Evolutionary conservation across 2,113 vertebrate genomes (phyloP).

Genomic region (Rhagologus leucostigma): DNA sequence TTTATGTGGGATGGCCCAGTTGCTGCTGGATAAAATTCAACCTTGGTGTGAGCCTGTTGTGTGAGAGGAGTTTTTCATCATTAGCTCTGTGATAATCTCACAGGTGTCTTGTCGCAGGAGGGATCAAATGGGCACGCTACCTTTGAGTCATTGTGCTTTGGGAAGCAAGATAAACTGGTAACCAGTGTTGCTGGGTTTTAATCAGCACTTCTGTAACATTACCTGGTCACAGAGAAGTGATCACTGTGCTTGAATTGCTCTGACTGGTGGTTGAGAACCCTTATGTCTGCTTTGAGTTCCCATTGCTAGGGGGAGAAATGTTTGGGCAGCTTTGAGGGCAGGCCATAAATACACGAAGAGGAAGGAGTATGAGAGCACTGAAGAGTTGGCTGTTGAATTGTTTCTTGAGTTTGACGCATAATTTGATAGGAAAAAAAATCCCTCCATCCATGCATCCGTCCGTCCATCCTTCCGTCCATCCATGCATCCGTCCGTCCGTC

Average conservation of each 20-base stretch:
- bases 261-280: not conserved
- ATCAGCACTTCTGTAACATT: not conserved
- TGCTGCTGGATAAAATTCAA: not conserved
- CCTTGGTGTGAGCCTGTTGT: not conserved
- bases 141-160: not conserved
- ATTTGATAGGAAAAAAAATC: not conserved
- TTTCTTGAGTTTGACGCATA: not conserved
- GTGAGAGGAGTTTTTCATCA: not conserved
- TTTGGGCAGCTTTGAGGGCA: not conserved
- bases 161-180: not conserved
- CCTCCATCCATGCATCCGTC: accelerated
- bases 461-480: accelerated
- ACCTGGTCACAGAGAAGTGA: not conserved
- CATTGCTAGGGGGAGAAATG: not conserved
- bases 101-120: not conserved
- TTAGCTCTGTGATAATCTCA: not conserved
- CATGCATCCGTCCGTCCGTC: too few species aligned
- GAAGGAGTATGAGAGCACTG: not conserved
- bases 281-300: accelerated
- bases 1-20: not conserved
- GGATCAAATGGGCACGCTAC: not conserved
- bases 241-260: not conserved
- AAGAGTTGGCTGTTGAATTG: not conserved
- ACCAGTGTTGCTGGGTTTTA: not conserved
- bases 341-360: not conserved